Evolutionary conservation across 2,797 vertebrate species (phyloP).

Genomic region (Babyrousa celebensis): DNA sequence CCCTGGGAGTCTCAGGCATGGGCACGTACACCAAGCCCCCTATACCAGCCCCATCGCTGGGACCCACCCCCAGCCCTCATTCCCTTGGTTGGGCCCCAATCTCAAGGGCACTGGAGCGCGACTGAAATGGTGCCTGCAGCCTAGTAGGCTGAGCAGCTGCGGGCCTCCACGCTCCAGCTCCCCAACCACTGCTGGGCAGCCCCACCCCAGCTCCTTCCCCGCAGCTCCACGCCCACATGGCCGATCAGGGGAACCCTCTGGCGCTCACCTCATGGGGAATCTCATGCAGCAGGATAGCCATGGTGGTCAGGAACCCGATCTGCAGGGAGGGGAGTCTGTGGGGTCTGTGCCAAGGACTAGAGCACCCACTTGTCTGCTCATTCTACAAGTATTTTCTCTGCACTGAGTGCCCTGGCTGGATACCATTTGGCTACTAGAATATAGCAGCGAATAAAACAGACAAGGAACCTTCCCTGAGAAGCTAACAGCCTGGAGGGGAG

Average conservation of each 20-base stretch:
- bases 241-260: not conserved
- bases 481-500: not conserved
- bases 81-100: not conserved
- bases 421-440: not conserved
- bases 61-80: not conserved
- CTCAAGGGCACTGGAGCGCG: not conserved
- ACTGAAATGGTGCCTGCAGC: not conserved
- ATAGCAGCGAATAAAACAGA: not conserved
- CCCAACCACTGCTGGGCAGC: not conserved
- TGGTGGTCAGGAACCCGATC: slow-evolving; percentile 98
- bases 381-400: not conserved
- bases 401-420: not conserved
- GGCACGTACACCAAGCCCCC: not conserved
- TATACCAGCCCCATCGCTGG: not conserved
- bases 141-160: not conserved
- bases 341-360: slow-evolving; percentile 8
- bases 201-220: not conserved
- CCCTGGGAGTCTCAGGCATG: not conserved
- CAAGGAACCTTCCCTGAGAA: not conserved
- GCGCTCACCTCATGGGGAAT: slow-evolving; percentile 98
- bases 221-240: not conserved
- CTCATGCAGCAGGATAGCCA: slow-evolving; percentile 98
- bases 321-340: slow-evolving; percentile 86
- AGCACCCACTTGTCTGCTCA: not conserved
- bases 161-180: not conserved